Evolutionary conservation across 2,888 invertebrate genomes (phyloP).

Genomic region (Biston stratarius): DNA sequence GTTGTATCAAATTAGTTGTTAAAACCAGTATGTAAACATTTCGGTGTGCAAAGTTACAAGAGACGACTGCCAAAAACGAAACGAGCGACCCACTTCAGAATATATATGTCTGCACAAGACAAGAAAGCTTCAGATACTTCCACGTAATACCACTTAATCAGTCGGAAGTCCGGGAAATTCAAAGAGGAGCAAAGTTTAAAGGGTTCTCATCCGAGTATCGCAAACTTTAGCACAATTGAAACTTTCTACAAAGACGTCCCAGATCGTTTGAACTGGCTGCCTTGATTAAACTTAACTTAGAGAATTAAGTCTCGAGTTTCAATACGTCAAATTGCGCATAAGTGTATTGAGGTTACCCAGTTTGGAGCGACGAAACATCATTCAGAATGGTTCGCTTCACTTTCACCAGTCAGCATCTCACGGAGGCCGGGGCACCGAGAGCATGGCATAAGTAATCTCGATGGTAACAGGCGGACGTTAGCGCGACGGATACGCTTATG

Average conservation of each 20-base stretch:
- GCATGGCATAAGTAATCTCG: conserved; percentile 34
- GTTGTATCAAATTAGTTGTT: conserved; percentile 9
- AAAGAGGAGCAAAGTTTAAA: conserved; percentile 35
- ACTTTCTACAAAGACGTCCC: conserved; percentile 20
- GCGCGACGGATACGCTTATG: conserved; percentile 38
- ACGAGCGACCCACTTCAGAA: conserved; percentile 25
- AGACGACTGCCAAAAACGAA: conserved; percentile 26
- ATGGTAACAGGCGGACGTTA: conserved; percentile 36
- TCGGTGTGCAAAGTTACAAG: conserved; percentile 7
- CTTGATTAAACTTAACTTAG: conserved; percentile 23
- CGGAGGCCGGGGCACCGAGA: conserved; percentile 39
- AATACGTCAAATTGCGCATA: conserved; percentile 49
- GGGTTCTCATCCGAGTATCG: conserved; percentile 21
- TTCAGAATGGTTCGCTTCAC: conserved; percentile 55
- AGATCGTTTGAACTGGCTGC: conserved; percentile 14
- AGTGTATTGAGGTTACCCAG: conserved; percentile 60
- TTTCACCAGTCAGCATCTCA: conserved; percentile 57
- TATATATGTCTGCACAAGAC: conserved; percentile 25
- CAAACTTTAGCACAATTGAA: conserved; percentile 28
- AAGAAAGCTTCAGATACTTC: conserved; percentile 18
- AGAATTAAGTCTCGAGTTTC: conserved; percentile 32
- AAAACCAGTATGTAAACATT: conserved; percentile 15
- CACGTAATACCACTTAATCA: conserved; percentile 36
- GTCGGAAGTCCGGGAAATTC: conserved; percentile 17
- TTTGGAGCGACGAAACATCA: conserved; percentile 48